phyloP scores from a whole-genome alignment of 2,888 invertebrate species.

The Cephonodes hylas region DNA sequence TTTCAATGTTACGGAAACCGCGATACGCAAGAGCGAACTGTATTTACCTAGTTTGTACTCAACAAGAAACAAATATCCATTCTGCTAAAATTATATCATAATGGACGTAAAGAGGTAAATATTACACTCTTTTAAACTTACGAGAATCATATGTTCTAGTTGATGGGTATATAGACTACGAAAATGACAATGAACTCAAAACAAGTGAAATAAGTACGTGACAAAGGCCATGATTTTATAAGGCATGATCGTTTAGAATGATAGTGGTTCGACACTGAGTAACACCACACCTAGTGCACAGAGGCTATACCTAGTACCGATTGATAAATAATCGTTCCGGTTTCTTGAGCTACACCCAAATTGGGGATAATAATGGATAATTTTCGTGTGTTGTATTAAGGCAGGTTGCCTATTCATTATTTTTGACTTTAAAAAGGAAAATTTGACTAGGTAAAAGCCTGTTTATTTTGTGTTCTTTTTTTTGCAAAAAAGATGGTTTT shows the following conservation, averaged over 20 bases:
- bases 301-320: background rate
- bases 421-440: background rate
- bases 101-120: no score
- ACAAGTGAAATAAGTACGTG: background rate
- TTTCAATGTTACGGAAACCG: background rate
- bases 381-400: background rate
- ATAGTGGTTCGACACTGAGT: background rate
- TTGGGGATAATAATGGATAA: background rate
- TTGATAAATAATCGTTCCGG: conserved; percentile 1
- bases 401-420: background rate
- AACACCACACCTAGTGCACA: background rate
- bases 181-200: no score
- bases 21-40: background rate
- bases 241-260: background rate
- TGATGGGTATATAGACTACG: no score
- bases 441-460: no score
- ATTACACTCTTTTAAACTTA: background rate
- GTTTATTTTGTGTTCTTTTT: no score
- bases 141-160: background rate
- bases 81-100: no score
- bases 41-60: background rate
- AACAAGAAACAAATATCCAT: no score
- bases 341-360: background rate
- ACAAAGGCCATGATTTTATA: no score
- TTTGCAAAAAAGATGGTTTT: no score